Conservation (phyloP, 2,888 invertebrate species). For the Leucania comma region DNA sequence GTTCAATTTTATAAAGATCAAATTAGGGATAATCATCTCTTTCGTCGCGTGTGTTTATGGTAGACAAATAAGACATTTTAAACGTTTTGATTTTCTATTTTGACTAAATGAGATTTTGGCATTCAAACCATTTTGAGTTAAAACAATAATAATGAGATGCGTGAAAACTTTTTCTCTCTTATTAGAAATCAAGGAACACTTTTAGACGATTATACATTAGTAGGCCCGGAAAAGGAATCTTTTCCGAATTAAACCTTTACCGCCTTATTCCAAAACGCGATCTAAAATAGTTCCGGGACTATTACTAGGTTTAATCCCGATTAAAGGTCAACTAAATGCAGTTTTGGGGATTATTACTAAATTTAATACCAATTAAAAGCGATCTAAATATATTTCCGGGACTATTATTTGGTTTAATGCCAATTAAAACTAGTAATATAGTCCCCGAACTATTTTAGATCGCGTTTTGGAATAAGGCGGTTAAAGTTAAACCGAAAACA, state of each 20-base stretch:
- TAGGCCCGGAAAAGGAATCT: not conserved
- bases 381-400: no score
- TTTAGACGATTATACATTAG: not conserved
- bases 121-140: not conserved
- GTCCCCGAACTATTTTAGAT: no score
- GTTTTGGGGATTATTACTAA: no score
- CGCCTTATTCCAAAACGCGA: no score
- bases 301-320: no score
- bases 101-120: not conserved
- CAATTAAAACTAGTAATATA: no score
- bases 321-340: no score
- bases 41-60: not conserved
- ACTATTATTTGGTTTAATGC: no score
- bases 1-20: conserved; percentile 21
- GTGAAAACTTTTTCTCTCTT: not conserved
- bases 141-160: not conserved
- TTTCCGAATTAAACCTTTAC: no score
- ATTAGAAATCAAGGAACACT: not conserved
- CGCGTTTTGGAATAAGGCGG: no score
- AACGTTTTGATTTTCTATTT: not conserved
- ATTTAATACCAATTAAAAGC: no score
- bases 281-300: no score
- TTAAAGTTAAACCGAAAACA: not conserved
- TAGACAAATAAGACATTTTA: not conserved
- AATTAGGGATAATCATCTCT: conserved; percentile 9